phyloP scores from a whole-genome alignment of 2,113 vertebrate genomes.

The Nerophis lumbriciformis region DNA sequence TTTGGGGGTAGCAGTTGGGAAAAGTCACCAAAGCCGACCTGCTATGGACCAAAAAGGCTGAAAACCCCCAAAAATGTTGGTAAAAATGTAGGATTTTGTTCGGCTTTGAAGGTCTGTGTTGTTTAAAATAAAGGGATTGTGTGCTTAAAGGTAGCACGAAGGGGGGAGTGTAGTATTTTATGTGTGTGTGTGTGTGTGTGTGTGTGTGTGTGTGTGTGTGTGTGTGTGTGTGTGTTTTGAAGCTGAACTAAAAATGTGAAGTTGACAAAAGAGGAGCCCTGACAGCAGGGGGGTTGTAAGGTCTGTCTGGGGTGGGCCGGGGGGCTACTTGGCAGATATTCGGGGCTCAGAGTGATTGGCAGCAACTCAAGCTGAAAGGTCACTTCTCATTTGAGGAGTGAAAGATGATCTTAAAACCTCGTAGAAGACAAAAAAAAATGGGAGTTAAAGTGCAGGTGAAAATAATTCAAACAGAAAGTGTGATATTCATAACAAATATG shows the following conservation, averaged over 20 bases:
- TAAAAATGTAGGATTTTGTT: no score
- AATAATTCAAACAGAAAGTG: neutral
- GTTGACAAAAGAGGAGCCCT: slow-evolving; percentile 25
- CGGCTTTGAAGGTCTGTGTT: no score
- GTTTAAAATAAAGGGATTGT: no score
- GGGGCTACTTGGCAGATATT: neutral
- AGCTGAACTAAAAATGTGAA: slow-evolving; percentile 34
- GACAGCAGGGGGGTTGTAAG: slow-evolving; percentile 15
- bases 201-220: neutral
- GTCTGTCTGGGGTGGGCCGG: neutral
- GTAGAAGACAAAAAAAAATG: neutral
- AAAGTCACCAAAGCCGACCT: no score
- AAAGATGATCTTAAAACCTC: slow-evolving; percentile 16
- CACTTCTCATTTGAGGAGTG: slow-evolving; percentile 18
- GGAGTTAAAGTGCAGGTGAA: no score
- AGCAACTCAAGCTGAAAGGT: slow-evolving; percentile 24
- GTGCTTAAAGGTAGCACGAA: no score
- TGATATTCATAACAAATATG: neutral
- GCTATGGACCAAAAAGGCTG: no score
- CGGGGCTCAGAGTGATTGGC: slow-evolving; percentile 34
- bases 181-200: neutral
- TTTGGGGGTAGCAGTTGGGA: no score
- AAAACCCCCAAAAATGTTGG: no score
- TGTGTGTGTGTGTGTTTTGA: slow-evolving; percentile 15
- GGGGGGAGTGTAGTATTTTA: neutral